Conservation (phyloP, 2,888 invertebrate species). For the Pheosia gnoma region DNA sequence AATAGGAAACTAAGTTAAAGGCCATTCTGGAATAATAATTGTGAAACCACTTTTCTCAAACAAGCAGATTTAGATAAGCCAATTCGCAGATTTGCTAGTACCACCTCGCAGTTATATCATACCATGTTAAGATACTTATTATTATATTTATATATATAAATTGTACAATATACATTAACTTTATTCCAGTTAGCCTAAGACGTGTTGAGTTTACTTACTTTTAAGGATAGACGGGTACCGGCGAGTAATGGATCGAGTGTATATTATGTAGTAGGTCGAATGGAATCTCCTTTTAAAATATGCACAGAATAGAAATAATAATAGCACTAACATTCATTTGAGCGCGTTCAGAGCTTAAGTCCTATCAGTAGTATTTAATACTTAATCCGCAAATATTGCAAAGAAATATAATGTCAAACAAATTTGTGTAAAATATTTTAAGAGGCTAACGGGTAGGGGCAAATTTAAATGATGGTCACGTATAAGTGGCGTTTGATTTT, state of each 20-base stretch:
- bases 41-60: not conserved
- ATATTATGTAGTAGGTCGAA: constrained; percentile 45
- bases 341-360: not conserved
- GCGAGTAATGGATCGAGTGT: constrained; percentile 47
- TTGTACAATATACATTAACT: constrained; percentile 54
- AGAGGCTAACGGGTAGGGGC: too few relatives aligned
- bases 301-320: constrained; percentile 34
- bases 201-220: constrained; percentile 64
- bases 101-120: constrained; percentile 77
- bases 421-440: too few relatives aligned
- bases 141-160: constrained; percentile 49
- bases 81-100: constrained; percentile 64
- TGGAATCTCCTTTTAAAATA: constrained; percentile 69
- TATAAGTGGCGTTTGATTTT: too few relatives aligned
- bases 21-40: not conserved
- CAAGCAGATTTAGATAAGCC: constrained; percentile 47
- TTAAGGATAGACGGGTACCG: constrained; percentile 71
- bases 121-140: constrained; percentile 61
- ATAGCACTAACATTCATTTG: not conserved
- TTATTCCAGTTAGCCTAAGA: constrained; percentile 79
- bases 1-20: too few relatives aligned
- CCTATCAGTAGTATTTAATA: constrained; percentile 2
- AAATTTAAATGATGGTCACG: too few relatives aligned
- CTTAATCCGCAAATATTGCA: too few relatives aligned
- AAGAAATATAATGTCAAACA: too few relatives aligned